Base-by-base conservation (phyloP, 2,113 vertebrate species). In the Actenoides lindsayi region DNA sequence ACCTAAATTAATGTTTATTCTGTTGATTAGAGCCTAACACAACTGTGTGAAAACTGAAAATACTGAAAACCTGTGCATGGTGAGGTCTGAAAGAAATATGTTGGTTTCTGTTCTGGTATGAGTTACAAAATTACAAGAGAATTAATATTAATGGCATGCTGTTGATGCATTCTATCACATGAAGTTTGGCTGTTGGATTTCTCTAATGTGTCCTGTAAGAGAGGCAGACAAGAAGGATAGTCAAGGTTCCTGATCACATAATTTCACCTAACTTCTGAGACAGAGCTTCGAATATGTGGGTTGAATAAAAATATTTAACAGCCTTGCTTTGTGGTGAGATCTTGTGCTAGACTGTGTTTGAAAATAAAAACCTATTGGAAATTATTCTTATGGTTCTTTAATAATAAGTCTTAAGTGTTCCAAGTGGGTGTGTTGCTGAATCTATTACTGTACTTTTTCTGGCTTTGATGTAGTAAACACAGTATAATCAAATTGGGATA, bases 401-500 rank as follows among this genome's bases (percentile, higher is more conserved):
- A 98, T 97, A 96, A 97, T 87, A 95, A 93, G 90, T 94, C 81
- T 96, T 95, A 67, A 21, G 65, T 89, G 91, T 83, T 87, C 93
- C 91, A 85, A 96, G 86, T 96, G 91, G 92, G 96, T 96, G 96
- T 97, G 95, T 97, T 84, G 19, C 83, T 96, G 91, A 95, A 85
- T 96, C 9, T 89, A 91, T 90, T 92, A 94, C 94, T 94, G 70
- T 97, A 93, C 84, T 93, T 91, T 93, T 97, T 97, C 93, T 51
- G 96, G 96, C 95, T 97, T 97, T 97, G 88, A 83, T 90, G 91
- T 94, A 92, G 92, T 97, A 96, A 96, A 95, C 82, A 81, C 60
- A 94, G 87, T 78, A 51, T 96, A 97, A 94, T 97, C 93, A 96
- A 95, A 96, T 87, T 95, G 95, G 94, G 83, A 87, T 97, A 94